These are phyloP conservation scores for Choristoneura fumiferana DNA, from an alignment of 1,140 invertebrate species.

Conservation along the genomic window DNA sequence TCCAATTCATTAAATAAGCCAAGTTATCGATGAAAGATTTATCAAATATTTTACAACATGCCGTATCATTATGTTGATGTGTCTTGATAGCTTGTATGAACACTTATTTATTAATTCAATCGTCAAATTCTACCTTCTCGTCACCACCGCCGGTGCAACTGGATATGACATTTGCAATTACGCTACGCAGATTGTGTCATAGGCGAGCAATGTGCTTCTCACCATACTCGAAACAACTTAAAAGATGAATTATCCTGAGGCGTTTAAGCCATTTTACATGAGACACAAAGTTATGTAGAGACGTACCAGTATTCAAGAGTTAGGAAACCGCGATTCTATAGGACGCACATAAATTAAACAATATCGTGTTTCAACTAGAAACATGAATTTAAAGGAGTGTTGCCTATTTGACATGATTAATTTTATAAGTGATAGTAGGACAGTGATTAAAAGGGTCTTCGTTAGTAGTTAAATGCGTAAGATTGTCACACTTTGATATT, in stretches of 20 bases:
- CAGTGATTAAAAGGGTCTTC: not conserved
- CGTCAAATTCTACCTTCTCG: no score
- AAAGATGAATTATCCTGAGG: not conserved
- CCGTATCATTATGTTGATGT: no score
- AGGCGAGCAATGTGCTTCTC: constrained; percentile 12
- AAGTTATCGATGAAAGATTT: no score
- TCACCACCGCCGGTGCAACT: not conserved
- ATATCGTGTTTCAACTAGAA: constrained; percentile 2
- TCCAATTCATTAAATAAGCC: no score
- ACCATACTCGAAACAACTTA: not conserved
- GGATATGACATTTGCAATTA: constrained; percentile 11
- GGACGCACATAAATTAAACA: constrained; percentile 1
- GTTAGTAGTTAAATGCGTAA: no score
- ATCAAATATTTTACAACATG: no score
- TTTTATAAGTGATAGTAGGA: constrained; percentile 2
- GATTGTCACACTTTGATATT: no score
- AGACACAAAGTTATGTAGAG: not conserved
- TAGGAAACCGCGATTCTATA: constrained; percentile 1
- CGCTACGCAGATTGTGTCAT: constrained; percentile 18
- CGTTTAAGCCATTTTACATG: not conserved
- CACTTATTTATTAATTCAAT: no score
- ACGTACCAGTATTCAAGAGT: constrained; percentile 12
- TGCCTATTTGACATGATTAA: constrained; percentile 1
- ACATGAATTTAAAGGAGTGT: constrained; percentile 8
- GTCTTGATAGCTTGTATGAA: no score